Base-by-base conservation (phyloP, 2,888 invertebrate species). In the Frankliniella fusca region DNA sequence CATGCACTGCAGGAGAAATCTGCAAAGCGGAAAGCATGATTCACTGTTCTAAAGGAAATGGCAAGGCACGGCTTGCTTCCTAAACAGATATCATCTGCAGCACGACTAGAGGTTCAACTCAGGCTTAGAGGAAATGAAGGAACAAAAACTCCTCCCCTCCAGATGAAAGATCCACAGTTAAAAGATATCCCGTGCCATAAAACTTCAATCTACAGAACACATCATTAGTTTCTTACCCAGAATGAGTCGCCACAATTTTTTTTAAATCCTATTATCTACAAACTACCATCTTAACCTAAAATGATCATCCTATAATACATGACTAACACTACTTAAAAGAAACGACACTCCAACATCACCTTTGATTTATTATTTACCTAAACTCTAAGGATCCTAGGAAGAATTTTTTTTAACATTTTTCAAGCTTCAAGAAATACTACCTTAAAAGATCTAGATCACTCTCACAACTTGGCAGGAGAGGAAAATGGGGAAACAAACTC, bases 81-180 rank as follows among this genome's bases (percentile, higher is more conserved):
- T 23, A 27, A 27, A 76, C 27, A 76, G 70, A 76, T 76, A 76
- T 76, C 70, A 27, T 76, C 70, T 76, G 70, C 70, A 76, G 70
- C 70, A 76, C 70, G 70, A 76, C 70, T 76, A 76, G 70, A 76
- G 70, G 70, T 76, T 76, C 70, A 76, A 76, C 70, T 76, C 70
- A 76, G 70, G 70, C 70, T 76, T 15, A 27, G 70, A 23, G 70
- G 70, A 76, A 23, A 23, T 23, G 27, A 76, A 11, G 27, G 12
- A 27, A 76, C 70, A 23, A 76, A 76, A 23, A 27, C 23, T 76
- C 70, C 27, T 76, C 27, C 27, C 27, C 70, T 76, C 70, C 70
- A 27, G 70, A 23, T 76, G 70, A 23, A 27, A 76, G 27, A 76
- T 76, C 27, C 70, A 54, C 54, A 76, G 70, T 76, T 76, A 9